Percentiles rank a stretch among this genome's conserved stretches.
Evolutionary conservation across 2,113 vertebrate genomes (phyloP).

Genomic region (Corythaeola cristata): DNA sequence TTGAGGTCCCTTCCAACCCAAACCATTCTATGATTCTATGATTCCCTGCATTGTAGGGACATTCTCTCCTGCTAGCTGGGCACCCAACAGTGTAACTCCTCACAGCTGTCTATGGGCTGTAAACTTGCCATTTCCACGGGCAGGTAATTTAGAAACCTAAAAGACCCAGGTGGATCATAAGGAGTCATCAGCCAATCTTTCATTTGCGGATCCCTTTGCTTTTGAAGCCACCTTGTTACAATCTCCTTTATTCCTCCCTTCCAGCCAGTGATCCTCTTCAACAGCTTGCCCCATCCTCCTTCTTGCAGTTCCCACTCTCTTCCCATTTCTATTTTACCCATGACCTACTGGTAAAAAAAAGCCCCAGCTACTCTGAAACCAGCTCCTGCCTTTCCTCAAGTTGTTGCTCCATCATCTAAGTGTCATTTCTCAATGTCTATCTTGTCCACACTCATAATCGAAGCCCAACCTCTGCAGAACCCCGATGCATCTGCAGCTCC

Average conservation of each 20-base stretch:
- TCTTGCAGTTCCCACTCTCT: neutral
- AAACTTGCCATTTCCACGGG: neutral
- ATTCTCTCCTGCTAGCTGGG: neutral
- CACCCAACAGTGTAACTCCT: neutral
- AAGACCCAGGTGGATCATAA: neutral
- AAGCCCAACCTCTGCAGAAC: neutral
- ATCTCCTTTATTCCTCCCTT: neutral
- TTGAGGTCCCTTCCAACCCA: too few relatives aligned
- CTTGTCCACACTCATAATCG: neutral
- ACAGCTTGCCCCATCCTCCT: neutral
- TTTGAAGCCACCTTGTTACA: neutral
- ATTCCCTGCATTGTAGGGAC: too few relatives aligned
- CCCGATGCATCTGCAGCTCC: neutral
- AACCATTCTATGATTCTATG: too few relatives aligned
- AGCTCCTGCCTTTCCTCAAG: neutral
- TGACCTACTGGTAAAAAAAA: neutral
- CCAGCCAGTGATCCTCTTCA: neutral
- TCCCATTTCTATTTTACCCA: neutral
- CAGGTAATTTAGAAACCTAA: neutral
- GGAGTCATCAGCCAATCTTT: accelerated
- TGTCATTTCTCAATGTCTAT: neutral
- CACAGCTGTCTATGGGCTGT: neutral
- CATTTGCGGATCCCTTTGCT: neutral
- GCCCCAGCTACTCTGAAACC: neutral
- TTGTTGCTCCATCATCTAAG: neutral